These are phyloP conservation scores for Aplodontia rufa DNA, from an alignment of 2,113 vertebrate species.

Conservation along the genomic window DNA sequence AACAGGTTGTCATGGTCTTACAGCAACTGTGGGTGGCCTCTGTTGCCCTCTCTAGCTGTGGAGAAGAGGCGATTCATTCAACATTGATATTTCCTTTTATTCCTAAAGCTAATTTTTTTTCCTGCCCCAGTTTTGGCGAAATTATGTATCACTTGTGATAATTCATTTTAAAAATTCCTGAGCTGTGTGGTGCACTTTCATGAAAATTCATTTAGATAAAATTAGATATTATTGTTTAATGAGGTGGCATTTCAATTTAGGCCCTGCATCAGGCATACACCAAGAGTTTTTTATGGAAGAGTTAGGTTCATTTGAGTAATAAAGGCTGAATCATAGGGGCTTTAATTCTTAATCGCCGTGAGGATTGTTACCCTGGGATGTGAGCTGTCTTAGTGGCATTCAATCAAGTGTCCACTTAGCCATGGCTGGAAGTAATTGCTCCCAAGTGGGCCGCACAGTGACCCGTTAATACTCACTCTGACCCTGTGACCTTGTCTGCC, in stretches of 20 bases:
- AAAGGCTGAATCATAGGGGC: constrained; percentile 99
- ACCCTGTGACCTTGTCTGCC: constrained; percentile 99
- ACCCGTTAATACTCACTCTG: constrained; percentile 98
- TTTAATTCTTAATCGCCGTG: constrained; percentile 99
- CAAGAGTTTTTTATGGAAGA: constrained; percentile 96
- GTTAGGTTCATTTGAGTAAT: constrained; percentile 99
- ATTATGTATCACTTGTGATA: constrained; percentile 90
- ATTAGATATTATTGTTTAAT: constrained; percentile 94
- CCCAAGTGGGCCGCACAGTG: constrained; percentile 98
- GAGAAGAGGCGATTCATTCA: constrained; percentile 82
- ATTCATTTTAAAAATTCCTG: constrained; percentile 93
- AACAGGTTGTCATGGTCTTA: constrained; percentile 61
- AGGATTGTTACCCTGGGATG: constrained; percentile 99
- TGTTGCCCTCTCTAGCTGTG: constrained; percentile 65
- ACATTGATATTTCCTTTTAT: constrained; percentile 85
- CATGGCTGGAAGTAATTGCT: constrained; percentile 99
- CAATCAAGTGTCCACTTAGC: constrained; percentile 99
- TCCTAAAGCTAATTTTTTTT: constrained; percentile 83
- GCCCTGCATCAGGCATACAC: constrained; percentile 89
- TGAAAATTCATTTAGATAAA: constrained; percentile 94
- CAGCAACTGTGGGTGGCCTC: constrained; percentile 23
- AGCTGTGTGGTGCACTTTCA: constrained; percentile 90
- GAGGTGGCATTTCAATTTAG: constrained; percentile 93
- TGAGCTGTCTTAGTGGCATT: constrained; percentile 98
- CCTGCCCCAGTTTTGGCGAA: constrained; percentile 86